phyloP scores from a whole-genome alignment of 1,140 invertebrate genomes.

The Pseudomyrmex concolor region DNA sequence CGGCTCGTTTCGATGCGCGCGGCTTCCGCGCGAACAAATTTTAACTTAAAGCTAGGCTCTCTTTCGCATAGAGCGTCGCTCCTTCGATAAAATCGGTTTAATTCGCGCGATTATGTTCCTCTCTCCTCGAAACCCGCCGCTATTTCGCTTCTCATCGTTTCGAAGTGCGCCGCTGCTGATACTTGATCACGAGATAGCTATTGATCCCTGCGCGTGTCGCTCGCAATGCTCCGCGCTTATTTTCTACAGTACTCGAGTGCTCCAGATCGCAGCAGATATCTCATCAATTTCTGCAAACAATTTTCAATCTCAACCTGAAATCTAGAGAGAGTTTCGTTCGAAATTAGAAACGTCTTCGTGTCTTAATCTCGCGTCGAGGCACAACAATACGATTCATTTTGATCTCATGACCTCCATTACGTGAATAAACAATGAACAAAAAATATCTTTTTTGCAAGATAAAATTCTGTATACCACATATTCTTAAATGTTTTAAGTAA shows the following conservation, averaged over 20 bases:
- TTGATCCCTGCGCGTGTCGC: slow-evolving; percentile 32
- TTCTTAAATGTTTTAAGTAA: no score
- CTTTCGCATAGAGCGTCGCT: background rate
- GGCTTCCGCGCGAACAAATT: slow-evolving; percentile 43
- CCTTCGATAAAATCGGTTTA: slow-evolving; percentile 59
- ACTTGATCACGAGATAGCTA: slow-evolving; percentile 45
- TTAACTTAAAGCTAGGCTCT: slow-evolving; percentile 63
- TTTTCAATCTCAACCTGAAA: slow-evolving; percentile 46
- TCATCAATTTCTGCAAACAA: slow-evolving; percentile 60
- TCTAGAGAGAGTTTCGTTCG: slow-evolving; percentile 37
- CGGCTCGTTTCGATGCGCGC: slow-evolving; percentile 39
- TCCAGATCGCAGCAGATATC: slow-evolving; percentile 42
- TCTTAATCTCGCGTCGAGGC: background rate
- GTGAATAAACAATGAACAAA: no score
- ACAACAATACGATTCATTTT: background rate
- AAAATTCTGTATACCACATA: no score
- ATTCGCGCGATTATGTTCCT: slow-evolving; percentile 37
- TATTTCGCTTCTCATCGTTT: slow-evolving; percentile 40
- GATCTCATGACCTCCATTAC: no score
- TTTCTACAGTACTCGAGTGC: slow-evolving; percentile 3
- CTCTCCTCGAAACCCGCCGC: slow-evolving; percentile 10
- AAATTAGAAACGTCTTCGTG: background rate
- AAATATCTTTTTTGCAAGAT: background rate
- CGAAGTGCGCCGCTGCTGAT: slow-evolving; percentile 15
- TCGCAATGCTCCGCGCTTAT: slow-evolving; percentile 14